Evolutionary conservation across 1,140 invertebrate species (phyloP), one percentile per base, ranked within the genome.

Genomic region (Eciton burchellii): DNA sequence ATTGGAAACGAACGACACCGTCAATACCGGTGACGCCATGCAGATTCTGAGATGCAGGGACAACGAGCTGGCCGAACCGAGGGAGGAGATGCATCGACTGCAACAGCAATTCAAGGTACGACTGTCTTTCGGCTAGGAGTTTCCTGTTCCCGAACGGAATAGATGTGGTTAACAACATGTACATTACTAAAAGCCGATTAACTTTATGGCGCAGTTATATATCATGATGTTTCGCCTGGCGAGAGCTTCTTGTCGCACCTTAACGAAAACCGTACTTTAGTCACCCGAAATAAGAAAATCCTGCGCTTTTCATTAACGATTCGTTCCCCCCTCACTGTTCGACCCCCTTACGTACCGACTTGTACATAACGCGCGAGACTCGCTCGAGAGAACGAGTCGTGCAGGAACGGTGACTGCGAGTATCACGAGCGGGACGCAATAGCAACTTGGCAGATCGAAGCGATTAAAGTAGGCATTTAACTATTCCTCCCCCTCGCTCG

Each of bases 1-100:
- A 77, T 95, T 96, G 2, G 96, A 97, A 70, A 94, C 92, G 12
- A 93, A 92, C 65, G 92, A 92, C 56, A 86, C 74, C 19, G 14
- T 24, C 1, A 86, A 88, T 56, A 90, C 92, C 24, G 92, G 89
- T 56, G 92, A 94, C 26, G 91, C 90, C 19, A 89, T 93, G 43
- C 91, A 93, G 71, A 83, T 93, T 72, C 83, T 94, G 70, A 88
- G 91, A 73, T 86, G 91, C 60, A 90, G 91, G 49, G 94, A 94
- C 70, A 92, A 89, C 59, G 92, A 94, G 84, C 91, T 94, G 71
- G 86, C 90, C 68, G 91, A 94, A 66, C 91, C 93, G 82, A 89
- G 91, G 68, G 93, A 94, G 84, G 93, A 94, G 73, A 91, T 94
- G 5, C 91, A 93, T 81, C 91, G 93, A 71, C 88, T 94, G 85